Conservation (phyloP, 2,113 vertebrate species). For the Corydoras sp. region DNA sequence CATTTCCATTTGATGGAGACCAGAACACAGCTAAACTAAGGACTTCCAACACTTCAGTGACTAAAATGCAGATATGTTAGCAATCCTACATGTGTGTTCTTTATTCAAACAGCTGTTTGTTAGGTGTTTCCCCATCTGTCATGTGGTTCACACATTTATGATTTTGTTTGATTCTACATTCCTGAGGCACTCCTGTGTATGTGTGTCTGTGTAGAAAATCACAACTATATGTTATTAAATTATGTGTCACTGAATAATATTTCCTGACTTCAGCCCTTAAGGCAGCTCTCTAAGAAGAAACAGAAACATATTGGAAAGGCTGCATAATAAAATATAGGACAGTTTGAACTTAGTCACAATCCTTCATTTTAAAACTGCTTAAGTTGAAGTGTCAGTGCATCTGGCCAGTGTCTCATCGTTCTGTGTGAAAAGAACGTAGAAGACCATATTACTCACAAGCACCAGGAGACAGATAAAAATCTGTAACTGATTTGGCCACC, state of each 20-base stretch:
- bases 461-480: conserved; percentile 1
- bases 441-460: not conserved
- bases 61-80: not conserved
- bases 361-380: conserved; percentile 5
- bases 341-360: not conserved
- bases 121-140: conserved; percentile 18
- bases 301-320: conserved; percentile 12
- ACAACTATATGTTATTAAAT: conserved; percentile 9
- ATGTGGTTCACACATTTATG: conserved; percentile 18
- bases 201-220: conserved; percentile 14
- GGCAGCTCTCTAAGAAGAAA: conserved; percentile 1
- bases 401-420: not conserved
- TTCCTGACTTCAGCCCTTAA: conserved; percentile 1
- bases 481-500: conserved; percentile 10
- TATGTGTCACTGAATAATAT: not conserved
- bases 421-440: not conserved
- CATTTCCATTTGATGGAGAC: conserved; percentile 7
- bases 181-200: conserved; percentile 2
- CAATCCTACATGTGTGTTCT: conserved; percentile 12
- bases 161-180: conserved; percentile 23
- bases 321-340: not conserved
- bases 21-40: not conserved
- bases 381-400: conserved; percentile 6
- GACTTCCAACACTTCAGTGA: conserved; percentile 1
- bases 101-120: conserved; percentile 20